Base-by-base conservation (phyloP, 2,113 vertebrate genomes). In the Turdus rufiventris region DNA sequence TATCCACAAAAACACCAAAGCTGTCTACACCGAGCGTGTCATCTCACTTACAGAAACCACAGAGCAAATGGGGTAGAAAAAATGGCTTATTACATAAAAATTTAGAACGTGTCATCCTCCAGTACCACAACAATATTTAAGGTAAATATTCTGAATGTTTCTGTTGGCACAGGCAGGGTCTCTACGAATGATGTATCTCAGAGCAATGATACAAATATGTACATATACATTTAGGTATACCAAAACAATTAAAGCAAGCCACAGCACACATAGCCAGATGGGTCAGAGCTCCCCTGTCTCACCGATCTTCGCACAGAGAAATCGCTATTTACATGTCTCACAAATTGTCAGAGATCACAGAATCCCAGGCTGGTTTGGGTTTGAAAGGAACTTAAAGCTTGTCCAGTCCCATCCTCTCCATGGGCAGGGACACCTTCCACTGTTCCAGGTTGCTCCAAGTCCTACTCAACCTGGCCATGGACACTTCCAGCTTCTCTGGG, bases 1-100 rank as follows among this genome's bases (percentile, higher is more conserved):
- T 50, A 45, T 1, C 29, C 17, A 36, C 28, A 26, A 29, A 71
- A 78, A 2, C 51, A 36, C 28, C 40, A 73, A 57, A 76, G 8
- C 33, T 62, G 65, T 20, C 74, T 23, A 24, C 0, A 0, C 54
- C 33, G 38, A 56, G 21, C 21, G 6, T 2, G 6, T 24, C 36
- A 26, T 3, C 71, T 48, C 8, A 2, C 45, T 26, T 26, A 45
- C 7, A 77, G 42, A 89, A 65, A 61, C 13, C 50, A 92, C 61
- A 42, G 15, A 72, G 33, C 24, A 62, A 89, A 74, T 0, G 16
- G 8, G 19, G 38, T 8, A 34, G 29, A 51, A 87, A 78, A 58
- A 88, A 63, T 1, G 6, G 43, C 24, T 70, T 21, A 6, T 38
- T 51, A 54, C 25, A 42, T 15, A 50, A 57, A 74, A 74, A 66